Base-by-base conservation (phyloP, 2,113 vertebrate species). In the Pelobates fuscus region DNA sequence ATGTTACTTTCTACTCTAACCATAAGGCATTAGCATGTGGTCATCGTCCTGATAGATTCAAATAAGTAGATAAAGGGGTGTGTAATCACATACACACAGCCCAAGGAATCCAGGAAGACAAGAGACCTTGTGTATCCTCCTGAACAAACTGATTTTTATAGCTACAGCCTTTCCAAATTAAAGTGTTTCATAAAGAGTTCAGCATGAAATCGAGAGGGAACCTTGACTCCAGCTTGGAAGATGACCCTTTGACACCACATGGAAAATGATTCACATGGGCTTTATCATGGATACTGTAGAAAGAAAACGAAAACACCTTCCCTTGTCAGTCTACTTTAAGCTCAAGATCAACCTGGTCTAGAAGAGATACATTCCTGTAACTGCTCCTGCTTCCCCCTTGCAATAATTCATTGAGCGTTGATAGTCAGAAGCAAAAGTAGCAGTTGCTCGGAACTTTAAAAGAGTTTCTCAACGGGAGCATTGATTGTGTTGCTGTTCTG, bases 141-240 rank as follows among this genome's bases (percentile, higher is more conserved):
- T 54, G 17, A 70, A 72, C 17, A 74, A 79, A 73, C 0, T 1
- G 0, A 32, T 7, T 77, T 61, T 55, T 64, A 32, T 44, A 49
- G 26, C 8, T 8, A 0, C 15, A 76, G 20, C 7, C 41, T 41
- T 78, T 81, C 60, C 46, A 46, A 71, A 80, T 67, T 66, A 58
- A 68, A 43, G 29, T 18, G 26, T 72, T 77, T 72, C 32, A 78
- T 14, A 32, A 29, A n/a, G n/a, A 26, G 68, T n/a, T 29, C 24
- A 52, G 20, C 8, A 18, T 68, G 61, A 43, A 69, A 73, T 49
- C 10, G 14, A 65, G 27, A 59, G 55, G 58, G 59, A 25, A 14
- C 65, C 60, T 37, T n/a, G n/a, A n/a, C n/a, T n/a, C n/a, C 14
- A 18, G 69, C 66, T 18, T 8, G 15, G 69, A 55, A 15, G 11